Conservation (phyloP, 2,888 invertebrate species). For the Melolontha melolontha region DNA sequence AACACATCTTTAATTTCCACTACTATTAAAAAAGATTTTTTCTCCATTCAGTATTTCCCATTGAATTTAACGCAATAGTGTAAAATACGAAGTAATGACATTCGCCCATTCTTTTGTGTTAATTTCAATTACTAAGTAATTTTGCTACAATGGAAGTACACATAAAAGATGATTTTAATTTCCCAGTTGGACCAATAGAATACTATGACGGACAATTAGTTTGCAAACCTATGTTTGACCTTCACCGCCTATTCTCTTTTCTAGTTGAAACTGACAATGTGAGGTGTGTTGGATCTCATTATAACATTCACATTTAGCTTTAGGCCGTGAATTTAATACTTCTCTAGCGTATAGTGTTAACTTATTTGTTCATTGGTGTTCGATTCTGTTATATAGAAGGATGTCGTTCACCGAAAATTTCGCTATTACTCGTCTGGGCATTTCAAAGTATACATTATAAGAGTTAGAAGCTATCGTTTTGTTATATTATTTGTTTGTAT, state of each 20-base stretch:
- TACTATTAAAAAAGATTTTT: background rate
- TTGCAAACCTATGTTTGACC: conserved; percentile 52
- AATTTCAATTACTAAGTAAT: conserved; percentile 38
- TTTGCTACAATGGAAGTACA: conserved; percentile 33
- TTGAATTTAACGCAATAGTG: background rate
- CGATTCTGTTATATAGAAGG: background rate
- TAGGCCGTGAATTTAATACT: conserved; percentile 51
- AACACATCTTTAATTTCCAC: no score
- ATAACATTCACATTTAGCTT: conserved; percentile 50
- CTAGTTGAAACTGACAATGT: conserved; percentile 51
- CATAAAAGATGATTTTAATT: conserved; percentile 40
- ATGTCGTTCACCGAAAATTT: conserved; percentile 7
- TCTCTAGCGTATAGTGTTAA: conserved; percentile 33
- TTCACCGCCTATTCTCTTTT: conserved; percentile 52
- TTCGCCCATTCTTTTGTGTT: conserved; percentile 6
- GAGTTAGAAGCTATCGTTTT: no score
- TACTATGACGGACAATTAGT: conserved; percentile 47
- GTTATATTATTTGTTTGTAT: no score
- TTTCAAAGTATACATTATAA: background rate
- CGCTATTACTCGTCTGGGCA: background rate
- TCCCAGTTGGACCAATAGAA: conserved; percentile 38
- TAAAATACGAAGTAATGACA: conserved; percentile 28
- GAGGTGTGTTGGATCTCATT: conserved; percentile 54
- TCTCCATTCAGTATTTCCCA: background rate
- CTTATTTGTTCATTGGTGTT: conserved; percentile 17